Percentiles rank a stretch among this genome's conserved stretches.
These are phyloP conservation scores for Coptodon rendalli DNA, from an alignment of 2,113 vertebrate species.

Conservation along the genomic window DNA sequence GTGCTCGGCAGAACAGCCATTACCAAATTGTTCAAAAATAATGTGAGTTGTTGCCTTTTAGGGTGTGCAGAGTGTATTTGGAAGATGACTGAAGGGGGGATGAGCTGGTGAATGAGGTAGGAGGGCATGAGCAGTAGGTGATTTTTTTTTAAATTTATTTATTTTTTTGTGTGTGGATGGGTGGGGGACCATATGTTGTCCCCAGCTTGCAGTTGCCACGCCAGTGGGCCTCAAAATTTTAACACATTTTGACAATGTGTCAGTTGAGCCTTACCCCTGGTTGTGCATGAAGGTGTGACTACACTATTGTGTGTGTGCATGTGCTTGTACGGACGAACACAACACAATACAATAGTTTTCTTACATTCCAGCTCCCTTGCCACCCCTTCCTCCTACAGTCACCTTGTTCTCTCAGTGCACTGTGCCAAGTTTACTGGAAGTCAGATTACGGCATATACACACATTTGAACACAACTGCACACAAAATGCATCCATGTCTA, in stretches of 20 bases:
- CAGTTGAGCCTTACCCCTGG: constrained; percentile 72
- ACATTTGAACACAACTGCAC: not conserved
- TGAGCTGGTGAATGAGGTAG: not conserved
- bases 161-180: not conserved
- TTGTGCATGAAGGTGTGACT: constrained; percentile 46
- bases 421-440: constrained; percentile 55
- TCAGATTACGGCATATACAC: not conserved
- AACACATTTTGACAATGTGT: constrained; percentile 82
- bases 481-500: not conserved
- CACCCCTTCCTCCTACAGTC: constrained; percentile 62
- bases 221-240: constrained; percentile 69
- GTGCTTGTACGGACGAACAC: not conserved
- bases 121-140: not conserved
- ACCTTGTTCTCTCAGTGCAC: constrained; percentile 63
- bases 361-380: constrained; percentile 66
- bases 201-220: constrained; percentile 77
- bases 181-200: constrained; percentile 73
- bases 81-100: not conserved
- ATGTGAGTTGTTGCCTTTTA: constrained; percentile 29
- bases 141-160: not conserved
- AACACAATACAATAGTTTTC: constrained; percentile 37
- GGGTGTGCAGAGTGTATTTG: not conserved
- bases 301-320: constrained; percentile 14
- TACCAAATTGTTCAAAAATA: constrained; percentile 56
- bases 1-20: constrained; percentile 28